Conservation (phyloP, 2,888 invertebrate genomes). For the Fragum fragum region DNA sequence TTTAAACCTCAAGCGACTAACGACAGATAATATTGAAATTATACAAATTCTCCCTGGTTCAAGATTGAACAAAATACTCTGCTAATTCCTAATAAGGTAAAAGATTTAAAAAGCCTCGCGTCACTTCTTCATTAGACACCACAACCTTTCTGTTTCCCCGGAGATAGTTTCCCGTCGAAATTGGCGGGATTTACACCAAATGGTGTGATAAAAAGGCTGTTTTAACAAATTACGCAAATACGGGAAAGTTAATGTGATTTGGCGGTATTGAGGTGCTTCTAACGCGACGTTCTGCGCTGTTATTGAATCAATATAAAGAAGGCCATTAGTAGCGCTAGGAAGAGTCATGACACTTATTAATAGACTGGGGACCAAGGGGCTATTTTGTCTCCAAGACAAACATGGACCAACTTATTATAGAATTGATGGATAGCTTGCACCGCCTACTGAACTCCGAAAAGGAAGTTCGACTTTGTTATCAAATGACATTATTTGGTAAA, state of each 20-base stretch:
- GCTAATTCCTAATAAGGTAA: not conserved
- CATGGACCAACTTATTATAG: too few relatives aligned
- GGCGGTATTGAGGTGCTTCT: constrained; percentile 24
- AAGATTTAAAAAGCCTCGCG: constrained; percentile 16
- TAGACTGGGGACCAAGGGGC: constrained; percentile 17
- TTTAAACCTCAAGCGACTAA: too few relatives aligned
- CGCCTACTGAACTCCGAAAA: too few relatives aligned
- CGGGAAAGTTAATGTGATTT: constrained; percentile 38
- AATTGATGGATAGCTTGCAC: too few relatives aligned
- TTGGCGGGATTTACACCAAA: constrained; percentile 33
- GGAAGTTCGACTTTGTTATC: too few relatives aligned
- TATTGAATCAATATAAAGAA: constrained; percentile 34
- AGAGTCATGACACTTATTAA: constrained; percentile 30
- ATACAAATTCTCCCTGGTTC: not conserved
- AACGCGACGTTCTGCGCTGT: constrained; percentile 22
- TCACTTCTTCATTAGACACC: constrained; percentile 22
- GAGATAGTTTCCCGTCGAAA: constrained; percentile 32
- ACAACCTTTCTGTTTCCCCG: constrained; percentile 29
- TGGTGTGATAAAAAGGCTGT: constrained; percentile 46
- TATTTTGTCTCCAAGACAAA: constrained; percentile 14
- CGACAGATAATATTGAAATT: not conserved
- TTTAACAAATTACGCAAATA: constrained; percentile 42
- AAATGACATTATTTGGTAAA: too few relatives aligned
- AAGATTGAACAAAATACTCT: not conserved
- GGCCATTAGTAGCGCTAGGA: constrained; percentile 24